phyloP scores from a whole-genome alignment of 1,140 invertebrate genomes.

The Limonius californicus region DNA sequence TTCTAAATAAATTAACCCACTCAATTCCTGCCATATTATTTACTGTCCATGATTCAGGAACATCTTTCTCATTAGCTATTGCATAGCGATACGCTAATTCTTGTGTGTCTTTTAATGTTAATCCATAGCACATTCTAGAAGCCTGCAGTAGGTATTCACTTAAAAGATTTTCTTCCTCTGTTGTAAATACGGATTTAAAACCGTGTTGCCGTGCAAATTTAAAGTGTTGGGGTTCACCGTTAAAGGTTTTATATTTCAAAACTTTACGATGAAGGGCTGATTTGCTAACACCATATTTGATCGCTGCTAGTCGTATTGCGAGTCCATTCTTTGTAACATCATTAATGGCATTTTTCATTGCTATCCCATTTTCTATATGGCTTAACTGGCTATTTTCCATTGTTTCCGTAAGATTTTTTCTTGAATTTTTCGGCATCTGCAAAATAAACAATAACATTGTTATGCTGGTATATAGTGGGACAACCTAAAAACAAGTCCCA shows the following conservation, averaged over 20 bases:
- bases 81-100: not conserved
- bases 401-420: no score
- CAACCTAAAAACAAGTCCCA: no score
- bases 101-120: not conserved
- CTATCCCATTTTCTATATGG: no score
- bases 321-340: no score
- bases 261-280: not conserved
- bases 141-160: not conserved
- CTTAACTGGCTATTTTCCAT: no score
- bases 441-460: no score
- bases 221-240: not conserved
- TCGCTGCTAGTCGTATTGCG: no score
- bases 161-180: not conserved
- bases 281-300: not conserved
- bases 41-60: not conserved
- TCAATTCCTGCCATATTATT: slow-evolving; percentile 1
- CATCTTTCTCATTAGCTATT: not conserved
- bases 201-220: not conserved
- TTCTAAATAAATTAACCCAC: not conserved
- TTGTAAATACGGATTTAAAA: not conserved
- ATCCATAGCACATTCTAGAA: slow-evolving; percentile 11
- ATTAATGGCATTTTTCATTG: no score
- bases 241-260: not conserved
- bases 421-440: no score
- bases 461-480: no score